Conservation (phyloP, 53 echinoderm and acorn worm species). For the Pentamera pediparva region DNA sequence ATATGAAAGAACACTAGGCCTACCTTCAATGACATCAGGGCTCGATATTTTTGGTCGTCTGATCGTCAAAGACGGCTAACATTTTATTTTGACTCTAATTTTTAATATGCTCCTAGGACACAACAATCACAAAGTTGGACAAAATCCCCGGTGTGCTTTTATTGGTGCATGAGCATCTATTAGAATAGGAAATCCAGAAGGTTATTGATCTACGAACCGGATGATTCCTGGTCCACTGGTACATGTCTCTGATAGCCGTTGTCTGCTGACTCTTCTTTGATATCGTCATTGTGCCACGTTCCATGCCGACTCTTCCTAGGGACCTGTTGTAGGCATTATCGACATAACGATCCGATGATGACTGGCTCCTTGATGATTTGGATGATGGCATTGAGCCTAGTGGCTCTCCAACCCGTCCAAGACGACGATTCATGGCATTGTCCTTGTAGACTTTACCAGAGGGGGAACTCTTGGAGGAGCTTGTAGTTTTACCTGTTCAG, state of each 20-base stretch:
- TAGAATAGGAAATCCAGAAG: too few species aligned
- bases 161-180: too few species aligned
- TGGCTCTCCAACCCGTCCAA: constrained; percentile 33
- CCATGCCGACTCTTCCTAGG: constrained; percentile 40
- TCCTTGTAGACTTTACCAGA: constrained; percentile 25
- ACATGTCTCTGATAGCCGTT: background rate
- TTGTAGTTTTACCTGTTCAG: background rate
- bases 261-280: constrained; percentile 7
- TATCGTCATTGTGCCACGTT: constrained; percentile 20
- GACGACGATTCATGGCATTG: constrained; percentile 33
- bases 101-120: too few species aligned
- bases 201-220: background rate
- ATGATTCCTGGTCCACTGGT: background rate
- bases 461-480: background rate
- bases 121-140: too few species aligned
- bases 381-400: constrained; percentile 41
- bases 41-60: too few species aligned
- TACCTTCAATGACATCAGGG: too few species aligned
- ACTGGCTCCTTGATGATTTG: constrained; percentile 7
- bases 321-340: constrained; percentile 48
- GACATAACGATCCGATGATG: constrained; percentile 18
- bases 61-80: too few species aligned
- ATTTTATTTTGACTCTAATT: too few species aligned
- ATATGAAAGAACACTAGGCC: too few species aligned
- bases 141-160: too few species aligned